These are phyloP conservation scores for Aspidiotus destructor DNA, from an alignment of 2,888 invertebrate species.

Conservation along the genomic window DNA sequence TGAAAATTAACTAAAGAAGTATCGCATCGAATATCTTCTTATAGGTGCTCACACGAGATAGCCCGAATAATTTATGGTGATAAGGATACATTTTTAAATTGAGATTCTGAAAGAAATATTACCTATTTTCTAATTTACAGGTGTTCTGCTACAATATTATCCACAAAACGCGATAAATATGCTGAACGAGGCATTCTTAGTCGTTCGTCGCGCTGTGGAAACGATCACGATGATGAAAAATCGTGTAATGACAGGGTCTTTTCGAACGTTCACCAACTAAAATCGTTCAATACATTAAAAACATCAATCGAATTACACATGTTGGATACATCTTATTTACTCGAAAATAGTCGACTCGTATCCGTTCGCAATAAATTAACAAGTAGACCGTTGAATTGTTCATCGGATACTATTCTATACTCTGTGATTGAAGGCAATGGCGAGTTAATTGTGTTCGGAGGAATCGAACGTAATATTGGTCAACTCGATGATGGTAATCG, in stretches of 20 bases:
- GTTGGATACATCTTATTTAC: slow-evolving; percentile 15
- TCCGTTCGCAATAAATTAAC: slow-evolving; percentile 16
- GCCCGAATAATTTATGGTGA: too few species aligned
- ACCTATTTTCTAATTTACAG: slow-evolving; percentile 1
- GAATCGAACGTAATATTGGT: slow-evolving; percentile 64
- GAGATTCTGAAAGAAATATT: too few species aligned
- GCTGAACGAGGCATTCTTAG: slow-evolving; percentile 43
- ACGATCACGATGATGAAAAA: slow-evolving; percentile 13
- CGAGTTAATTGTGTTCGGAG: slow-evolving; percentile 93
- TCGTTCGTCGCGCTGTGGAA: slow-evolving; percentile 21
- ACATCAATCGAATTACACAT: slow-evolving; percentile 22
- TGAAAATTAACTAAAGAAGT: too few species aligned
- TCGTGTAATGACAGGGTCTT: slow-evolving; percentile 6
- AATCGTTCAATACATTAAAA: slow-evolving; percentile 15
- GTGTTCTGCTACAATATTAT: slow-evolving; percentile 8
- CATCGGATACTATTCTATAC: slow-evolving; percentile 83
- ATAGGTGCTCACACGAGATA: too few species aligned
- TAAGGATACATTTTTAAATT: too few species aligned
- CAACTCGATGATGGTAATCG: slow-evolving; percentile 29
- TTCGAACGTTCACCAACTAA: slow-evolving; percentile 7
- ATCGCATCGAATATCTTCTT: too few species aligned
- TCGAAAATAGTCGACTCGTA: slow-evolving; percentile 5
- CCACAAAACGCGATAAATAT: slow-evolving; percentile 43
- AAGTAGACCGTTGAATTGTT: slow-evolving; percentile 46
- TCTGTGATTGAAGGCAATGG: slow-evolving; percentile 80